A percentile compares a stretch with the other conserved stretches of the same genome.
Conservation (phyloP, 2,113 vertebrate species). For the Coptodon rendalli region DNA sequence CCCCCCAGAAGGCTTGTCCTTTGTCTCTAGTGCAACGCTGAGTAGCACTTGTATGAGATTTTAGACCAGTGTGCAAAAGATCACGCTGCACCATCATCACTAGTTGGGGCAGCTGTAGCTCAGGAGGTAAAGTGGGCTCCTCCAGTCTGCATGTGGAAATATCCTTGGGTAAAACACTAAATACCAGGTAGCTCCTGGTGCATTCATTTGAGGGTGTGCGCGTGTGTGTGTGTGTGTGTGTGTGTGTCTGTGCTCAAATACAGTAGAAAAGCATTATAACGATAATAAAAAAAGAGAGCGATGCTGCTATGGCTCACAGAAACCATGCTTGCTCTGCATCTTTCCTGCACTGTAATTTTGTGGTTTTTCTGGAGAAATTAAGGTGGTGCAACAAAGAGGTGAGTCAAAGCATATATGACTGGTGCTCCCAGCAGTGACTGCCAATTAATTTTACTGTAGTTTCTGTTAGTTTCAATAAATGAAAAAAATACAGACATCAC, state of each 20-base stretch:
- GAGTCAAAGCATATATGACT: neutral
- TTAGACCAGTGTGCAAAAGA: neutral
- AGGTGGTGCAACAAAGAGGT: neutral
- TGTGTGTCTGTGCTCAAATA: neutral
- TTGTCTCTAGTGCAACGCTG: neutral
- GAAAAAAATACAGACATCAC: neutral
- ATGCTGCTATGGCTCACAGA: neutral
- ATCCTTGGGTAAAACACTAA: neutral
- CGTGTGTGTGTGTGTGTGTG: neutral
- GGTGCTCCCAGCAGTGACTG: neutral
- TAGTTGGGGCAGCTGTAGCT: neutral
- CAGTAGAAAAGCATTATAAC: neutral
- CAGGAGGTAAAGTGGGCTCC: neutral
- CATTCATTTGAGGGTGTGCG: fast-evolving
- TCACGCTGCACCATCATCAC: neutral
- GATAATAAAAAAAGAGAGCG: neutral
- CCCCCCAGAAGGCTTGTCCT: neutral
- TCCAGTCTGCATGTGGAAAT: neutral
- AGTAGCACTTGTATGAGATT: neutral
- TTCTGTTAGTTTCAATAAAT: neutral
- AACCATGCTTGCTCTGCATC: neutral
- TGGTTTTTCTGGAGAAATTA: neutral
- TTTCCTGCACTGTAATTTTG: neutral
- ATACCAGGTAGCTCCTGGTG: neutral
- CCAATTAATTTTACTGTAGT: neutral